Evolutionary conservation across 2,888 invertebrate species (phyloP).

Genomic region (Dryococelus australis): DNA sequence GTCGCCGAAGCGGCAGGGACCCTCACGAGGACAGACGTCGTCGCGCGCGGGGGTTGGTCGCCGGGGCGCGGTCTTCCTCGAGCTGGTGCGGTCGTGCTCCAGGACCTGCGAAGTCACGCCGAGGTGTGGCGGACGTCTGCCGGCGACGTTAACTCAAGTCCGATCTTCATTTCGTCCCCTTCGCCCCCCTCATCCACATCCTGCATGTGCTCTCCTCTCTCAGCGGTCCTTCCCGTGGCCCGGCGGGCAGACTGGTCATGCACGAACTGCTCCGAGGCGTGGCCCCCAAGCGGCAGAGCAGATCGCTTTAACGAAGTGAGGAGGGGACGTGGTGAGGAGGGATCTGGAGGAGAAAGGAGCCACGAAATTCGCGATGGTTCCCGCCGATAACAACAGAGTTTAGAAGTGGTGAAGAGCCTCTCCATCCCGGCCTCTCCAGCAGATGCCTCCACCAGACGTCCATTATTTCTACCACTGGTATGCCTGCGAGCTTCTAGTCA

Average conservation of each 20-base stretch:
- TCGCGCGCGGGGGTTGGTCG: no score
- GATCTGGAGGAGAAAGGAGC: neutral
- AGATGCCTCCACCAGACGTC: neutral
- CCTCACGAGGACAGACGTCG: no score
- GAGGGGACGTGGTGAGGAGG: neutral
- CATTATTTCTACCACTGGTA: neutral
- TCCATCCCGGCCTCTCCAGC: neutral
- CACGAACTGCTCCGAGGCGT: conserved; percentile 1
- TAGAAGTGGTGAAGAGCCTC: neutral
- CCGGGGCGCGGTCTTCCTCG: neutral
- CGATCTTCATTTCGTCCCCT: neutral
- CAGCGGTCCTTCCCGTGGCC: neutral
- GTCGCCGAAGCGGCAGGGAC: no score
- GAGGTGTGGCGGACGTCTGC: neutral
- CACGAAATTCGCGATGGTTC: conserved; percentile 6
- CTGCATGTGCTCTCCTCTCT: neutral
- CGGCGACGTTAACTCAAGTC: neutral
- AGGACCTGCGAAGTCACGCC: neutral
- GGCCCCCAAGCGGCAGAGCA: neutral
- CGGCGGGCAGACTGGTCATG: neutral
- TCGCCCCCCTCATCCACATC: neutral
- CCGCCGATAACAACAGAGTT: neutral
- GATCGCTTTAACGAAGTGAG: neutral
- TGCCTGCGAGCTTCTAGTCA: neutral
- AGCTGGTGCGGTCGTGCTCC: neutral